A percentile compares a stretch with the other conserved stretches of the same genome.
Evolutionary conservation across 37 sponge, comb jelly and placozoan species (phyloP).

Genomic region (Ephydatia muelleri): DNA sequence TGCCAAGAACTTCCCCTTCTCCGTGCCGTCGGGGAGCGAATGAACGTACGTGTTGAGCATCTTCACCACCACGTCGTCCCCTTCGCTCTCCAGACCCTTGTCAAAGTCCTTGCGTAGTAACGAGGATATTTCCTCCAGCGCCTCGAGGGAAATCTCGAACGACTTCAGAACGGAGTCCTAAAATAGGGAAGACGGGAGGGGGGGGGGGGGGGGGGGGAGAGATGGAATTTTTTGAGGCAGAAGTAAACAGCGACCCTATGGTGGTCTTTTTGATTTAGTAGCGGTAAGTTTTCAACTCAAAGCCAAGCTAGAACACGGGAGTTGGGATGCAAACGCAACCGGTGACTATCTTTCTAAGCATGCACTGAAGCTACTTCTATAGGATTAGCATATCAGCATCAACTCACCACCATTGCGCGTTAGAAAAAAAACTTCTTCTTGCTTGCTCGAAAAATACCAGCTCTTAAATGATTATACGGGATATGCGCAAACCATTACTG

Average conservation of each 20-base stretch:
- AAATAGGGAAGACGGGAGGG: background rate
- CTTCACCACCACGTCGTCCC: conserved; percentile 72
- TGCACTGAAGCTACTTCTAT: too few species aligned
- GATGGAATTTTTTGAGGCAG: too few species aligned
- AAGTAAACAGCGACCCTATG: too few species aligned
- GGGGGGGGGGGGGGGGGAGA: too few species aligned
- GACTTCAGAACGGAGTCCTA: conserved; percentile 52
- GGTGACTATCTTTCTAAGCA: too few species aligned
- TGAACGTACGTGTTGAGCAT: conserved; percentile 98
- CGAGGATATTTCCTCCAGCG: conserved; percentile 45
- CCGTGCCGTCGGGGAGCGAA: conserved; percentile 79
- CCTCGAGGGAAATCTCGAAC: conserved; percentile 61
- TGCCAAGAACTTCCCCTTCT: conserved; percentile 90
- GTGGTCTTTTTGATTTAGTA: too few species aligned
- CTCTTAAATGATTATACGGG: background rate
- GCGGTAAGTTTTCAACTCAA: too few species aligned
- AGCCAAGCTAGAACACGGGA: too few species aligned
- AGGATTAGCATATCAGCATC: too few species aligned
- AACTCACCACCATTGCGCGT: too few species aligned
- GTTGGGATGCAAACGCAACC: too few species aligned
- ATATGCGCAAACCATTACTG: too few species aligned
- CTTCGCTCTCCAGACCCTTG: conserved; percentile 80
- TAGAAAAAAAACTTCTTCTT: background rate
- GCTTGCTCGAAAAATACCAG: background rate
- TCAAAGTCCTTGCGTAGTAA: conserved; percentile 58